Evolutionary conservation across 1,140 invertebrate species (phyloP).

Genomic region (Yoshiicerus persimilis): DNA sequence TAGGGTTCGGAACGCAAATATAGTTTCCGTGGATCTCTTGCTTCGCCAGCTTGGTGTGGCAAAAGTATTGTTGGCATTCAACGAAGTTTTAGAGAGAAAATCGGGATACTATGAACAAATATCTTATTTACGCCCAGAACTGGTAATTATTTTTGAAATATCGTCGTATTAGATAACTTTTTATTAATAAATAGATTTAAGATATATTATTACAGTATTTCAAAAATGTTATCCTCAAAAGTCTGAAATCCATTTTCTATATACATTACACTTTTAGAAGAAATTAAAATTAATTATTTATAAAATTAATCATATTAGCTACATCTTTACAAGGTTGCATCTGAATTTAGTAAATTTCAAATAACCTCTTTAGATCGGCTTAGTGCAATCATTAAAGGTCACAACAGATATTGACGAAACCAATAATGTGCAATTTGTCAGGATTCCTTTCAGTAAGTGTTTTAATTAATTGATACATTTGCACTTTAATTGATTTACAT

Average conservation of each 20-base stretch:
- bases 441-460: not conserved
- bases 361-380: not conserved
- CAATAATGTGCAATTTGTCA: not conserved
- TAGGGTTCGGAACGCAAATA: not conserved
- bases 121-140: not conserved
- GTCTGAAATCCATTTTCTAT: too few relatives aligned
- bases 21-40: not conserved
- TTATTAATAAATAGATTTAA: too few relatives aligned
- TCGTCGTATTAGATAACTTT: too few relatives aligned
- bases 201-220: too few relatives aligned
- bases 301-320: too few relatives aligned
- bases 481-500: too few relatives aligned
- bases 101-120: not conserved
- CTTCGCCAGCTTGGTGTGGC: not conserved
- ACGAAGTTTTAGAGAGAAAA: not conserved
- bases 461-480: not conserved
- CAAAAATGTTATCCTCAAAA: too few relatives aligned
- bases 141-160: not conserved
- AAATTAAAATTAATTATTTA: too few relatives aligned
- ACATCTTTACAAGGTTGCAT: too few relatives aligned
- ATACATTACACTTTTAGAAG: too few relatives aligned
- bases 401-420: not conserved
- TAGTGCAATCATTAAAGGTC: not conserved
- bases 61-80: not conserved
- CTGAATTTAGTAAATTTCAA: too few relatives aligned